These are phyloP conservation scores for Tipula vernalis DNA, from an alignment of 2,888 invertebrate genomes.

Conservation along the genomic window DNA sequence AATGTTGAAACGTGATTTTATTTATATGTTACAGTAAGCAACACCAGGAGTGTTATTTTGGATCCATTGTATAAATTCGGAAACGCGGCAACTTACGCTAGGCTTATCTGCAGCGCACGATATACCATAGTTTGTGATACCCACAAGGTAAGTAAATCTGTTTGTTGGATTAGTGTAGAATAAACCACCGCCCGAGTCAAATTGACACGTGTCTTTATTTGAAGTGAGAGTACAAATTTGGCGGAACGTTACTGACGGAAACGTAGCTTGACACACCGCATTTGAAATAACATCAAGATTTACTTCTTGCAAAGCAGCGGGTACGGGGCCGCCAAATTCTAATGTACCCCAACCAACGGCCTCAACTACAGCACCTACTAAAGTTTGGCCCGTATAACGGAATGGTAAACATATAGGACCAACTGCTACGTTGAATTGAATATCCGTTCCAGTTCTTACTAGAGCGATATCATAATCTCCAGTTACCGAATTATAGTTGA, in stretches of 20 bases:
- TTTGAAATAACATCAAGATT: slow-evolving; percentile 34
- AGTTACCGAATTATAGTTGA: slow-evolving; percentile 5
- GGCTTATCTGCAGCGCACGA: slow-evolving; percentile 41
- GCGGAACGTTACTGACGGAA: slow-evolving; percentile 19
- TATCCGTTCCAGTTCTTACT: slow-evolving; percentile 10
- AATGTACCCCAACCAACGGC: slow-evolving; percentile 41
- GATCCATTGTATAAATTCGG: slow-evolving; percentile 45
- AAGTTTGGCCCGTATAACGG: slow-evolving; percentile 14
- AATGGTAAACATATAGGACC: slow-evolving; percentile 18
- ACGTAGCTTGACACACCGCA: slow-evolving; percentile 26
- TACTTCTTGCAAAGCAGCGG: slow-evolving; percentile 38
- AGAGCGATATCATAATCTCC: slow-evolving; percentile 16
- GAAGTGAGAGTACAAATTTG: slow-evolving; percentile 32
- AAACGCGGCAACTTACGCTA: slow-evolving; percentile 43
- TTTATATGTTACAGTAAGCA: slow-evolving; percentile 29
- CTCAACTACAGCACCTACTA: slow-evolving; percentile 21
- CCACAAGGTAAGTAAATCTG: slow-evolving; percentile 34
- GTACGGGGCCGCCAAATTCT: slow-evolving; percentile 36
- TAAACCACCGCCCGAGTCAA: slow-evolving; percentile 45
- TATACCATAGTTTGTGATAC: slow-evolving; percentile 43
- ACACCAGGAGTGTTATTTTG: slow-evolving; percentile 21
- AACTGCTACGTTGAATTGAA: slow-evolving; percentile 15
- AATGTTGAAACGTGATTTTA: neutral
- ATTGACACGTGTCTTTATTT: slow-evolving; percentile 40
- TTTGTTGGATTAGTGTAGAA: slow-evolving; percentile 38